Base-by-base conservation (phyloP, 1,140 invertebrate species). In the Limonius californicus region DNA sequence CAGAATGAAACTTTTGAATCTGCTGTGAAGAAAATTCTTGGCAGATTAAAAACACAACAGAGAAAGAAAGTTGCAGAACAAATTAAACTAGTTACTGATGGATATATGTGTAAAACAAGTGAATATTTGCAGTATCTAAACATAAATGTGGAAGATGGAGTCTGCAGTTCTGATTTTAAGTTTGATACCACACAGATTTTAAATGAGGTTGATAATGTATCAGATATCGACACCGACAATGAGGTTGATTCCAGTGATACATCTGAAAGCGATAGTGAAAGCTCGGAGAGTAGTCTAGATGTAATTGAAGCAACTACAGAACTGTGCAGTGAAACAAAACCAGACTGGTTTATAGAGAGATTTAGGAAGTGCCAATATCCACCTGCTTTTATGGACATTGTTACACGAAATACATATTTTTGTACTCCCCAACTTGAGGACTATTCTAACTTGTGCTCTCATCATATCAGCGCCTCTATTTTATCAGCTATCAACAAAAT, bases 371-470 rank as follows among this genome's bases (percentile, higher is more conserved):
- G 83, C 1, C 65, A 57, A 16, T 81, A 88, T 62, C 83, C 88
- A 0, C 70, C 80, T 1, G 82, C 80, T 66, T 85, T 88, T 67
- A 80, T 91, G 30, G 88, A 92, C 73, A 81, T 90, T 0, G 69
- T 87, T 45, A 79, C 81, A 16, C 77, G 85, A 39, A 82, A 84
- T 61, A 77, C 85, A 42, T 85, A 87, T 68, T 83, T 91, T 63
- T 85, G 85, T 62, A 80, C 79, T 18, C 83, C 86, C 12, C 90
- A 93, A 79, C 82, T 92, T 8, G 91, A 94, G 76, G 82, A 90
- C 68, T 82, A 84, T 67, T 71, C 71, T 2, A 74, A 80, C 19
- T 72, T 79, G 6, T 83, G 87, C 61, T 80, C 86, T n/a, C 84
- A 85, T 65, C 62, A 77, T 15, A 81, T 85, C 63, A 80, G 84